These are phyloP conservation scores for Agrilus planipennis DNA, from an alignment of 1,140 invertebrate species.

Conservation along the genomic window DNA sequence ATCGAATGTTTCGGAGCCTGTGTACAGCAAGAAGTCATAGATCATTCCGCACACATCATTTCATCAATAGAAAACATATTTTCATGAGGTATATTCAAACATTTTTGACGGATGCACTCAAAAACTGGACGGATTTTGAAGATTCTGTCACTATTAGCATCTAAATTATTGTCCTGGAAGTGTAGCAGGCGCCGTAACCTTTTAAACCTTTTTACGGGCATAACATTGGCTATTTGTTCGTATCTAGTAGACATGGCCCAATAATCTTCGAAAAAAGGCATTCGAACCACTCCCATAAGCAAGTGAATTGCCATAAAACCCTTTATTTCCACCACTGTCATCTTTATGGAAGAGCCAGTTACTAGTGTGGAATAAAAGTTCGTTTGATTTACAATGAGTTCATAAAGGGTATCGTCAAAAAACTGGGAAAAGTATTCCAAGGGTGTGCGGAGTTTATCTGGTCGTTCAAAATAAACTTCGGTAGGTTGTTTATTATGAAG, in stretches of 20 bases:
- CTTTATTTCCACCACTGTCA: not conserved
- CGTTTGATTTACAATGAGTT: not conserved
- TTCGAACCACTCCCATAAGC: not conserved
- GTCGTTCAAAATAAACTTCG: too few relatives aligned
- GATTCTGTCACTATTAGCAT: not conserved
- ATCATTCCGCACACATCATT: not conserved
- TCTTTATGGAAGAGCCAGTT: not conserved
- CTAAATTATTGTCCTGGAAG: too few relatives aligned
- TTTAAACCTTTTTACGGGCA: not conserved
- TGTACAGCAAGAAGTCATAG: not conserved
- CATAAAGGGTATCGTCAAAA: not conserved
- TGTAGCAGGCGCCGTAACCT: too few relatives aligned
- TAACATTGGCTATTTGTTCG: not conserved
- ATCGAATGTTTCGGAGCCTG: not conserved
- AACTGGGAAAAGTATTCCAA: slow-evolving; percentile 2
- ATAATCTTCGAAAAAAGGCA: not conserved
- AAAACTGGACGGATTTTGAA: not conserved
- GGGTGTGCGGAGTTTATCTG: too few relatives aligned
- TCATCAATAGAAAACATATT: not conserved
- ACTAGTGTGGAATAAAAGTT: not conserved
- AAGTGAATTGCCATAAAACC: not conserved
- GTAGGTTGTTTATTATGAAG: too few relatives aligned
- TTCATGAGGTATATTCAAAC: not conserved
- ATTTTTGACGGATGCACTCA: not conserved
- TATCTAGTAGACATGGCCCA: not conserved